Percentiles rank a stretch among this genome's conserved stretches.
phyloP scores from a whole-genome alignment of 2,113 vertebrate genomes.

The Petrocephalus zakoni region DNA sequence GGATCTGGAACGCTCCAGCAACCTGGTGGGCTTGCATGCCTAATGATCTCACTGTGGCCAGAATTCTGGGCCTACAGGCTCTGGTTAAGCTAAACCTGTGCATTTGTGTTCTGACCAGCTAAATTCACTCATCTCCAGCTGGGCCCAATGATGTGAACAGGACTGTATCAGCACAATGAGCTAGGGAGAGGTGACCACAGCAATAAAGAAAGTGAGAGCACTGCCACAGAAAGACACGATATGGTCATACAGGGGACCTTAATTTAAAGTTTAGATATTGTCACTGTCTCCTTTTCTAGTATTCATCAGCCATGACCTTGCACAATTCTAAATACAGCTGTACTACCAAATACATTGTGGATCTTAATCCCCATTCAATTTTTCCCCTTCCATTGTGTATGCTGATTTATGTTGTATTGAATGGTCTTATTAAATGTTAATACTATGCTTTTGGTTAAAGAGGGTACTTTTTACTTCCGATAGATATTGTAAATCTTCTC shows the following conservation, averaged over 20 bases:
- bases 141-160: neutral
- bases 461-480: neutral
- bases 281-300: neutral
- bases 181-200: neutral
- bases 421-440: constrained; percentile 24
- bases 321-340: constrained; percentile 8
- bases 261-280: constrained; percentile 16
- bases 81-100: neutral
- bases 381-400: constrained; percentile 4
- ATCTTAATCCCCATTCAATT: constrained; percentile 5
- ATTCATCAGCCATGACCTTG: constrained; percentile 24
- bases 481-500: constrained; percentile 9
- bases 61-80: neutral
- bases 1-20: neutral
- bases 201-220: neutral
- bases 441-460: constrained; percentile 9
- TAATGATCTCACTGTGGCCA: neutral
- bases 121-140: neutral
- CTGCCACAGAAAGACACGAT: neutral
- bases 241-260: neutral
- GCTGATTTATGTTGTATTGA: constrained; percentile 15
- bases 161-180: neutral
- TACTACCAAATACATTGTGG: constrained; percentile 5
- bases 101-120: neutral
- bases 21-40: neutral